phyloP scores from a whole-genome alignment of 2,888 invertebrate species.

The Tipula lateralis region DNA sequence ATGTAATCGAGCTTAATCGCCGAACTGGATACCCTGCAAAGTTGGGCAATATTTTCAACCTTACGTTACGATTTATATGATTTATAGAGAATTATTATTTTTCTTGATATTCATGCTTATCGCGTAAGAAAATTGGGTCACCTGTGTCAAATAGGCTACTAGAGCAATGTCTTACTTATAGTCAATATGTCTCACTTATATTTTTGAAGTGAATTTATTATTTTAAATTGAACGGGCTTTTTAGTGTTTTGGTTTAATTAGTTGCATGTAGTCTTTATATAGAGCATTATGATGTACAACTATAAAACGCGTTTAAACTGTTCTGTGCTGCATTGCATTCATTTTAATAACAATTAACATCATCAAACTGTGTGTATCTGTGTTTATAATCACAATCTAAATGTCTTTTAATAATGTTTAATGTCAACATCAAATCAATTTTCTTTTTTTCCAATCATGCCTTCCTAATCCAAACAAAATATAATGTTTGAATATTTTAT shows the following conservation, averaged over 20 bases:
- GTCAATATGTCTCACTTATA: too few relatives aligned
- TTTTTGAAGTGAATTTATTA: too few relatives aligned
- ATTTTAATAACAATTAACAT: not conserved
- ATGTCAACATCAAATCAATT: not conserved
- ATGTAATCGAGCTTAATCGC: too few relatives aligned
- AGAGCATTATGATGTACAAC: not conserved
- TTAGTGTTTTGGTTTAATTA: not conserved
- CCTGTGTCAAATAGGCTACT: too few relatives aligned
- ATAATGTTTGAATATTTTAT: conserved; percentile 32
- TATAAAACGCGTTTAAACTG: not conserved
- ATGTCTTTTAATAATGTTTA: not conserved
- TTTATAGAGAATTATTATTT: too few relatives aligned
- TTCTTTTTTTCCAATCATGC: conserved; percentile 25
- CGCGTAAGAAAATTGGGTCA: too few relatives aligned
- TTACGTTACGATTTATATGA: too few relatives aligned
- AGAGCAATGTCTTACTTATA: too few relatives aligned
- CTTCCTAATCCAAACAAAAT: conserved; percentile 30
- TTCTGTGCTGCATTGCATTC: not conserved
- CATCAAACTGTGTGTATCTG: not conserved
- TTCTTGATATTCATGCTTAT: too few relatives aligned
- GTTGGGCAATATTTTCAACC: too few relatives aligned
- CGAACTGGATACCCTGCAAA: too few relatives aligned
- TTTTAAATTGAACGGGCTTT: too few relatives aligned
- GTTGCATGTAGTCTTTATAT: not conserved
- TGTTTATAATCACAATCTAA: not conserved